These are phyloP conservation scores for Suricata suricatta DNA, from an alignment of 2,113 vertebrate species.

Conservation along the genomic window DNA sequence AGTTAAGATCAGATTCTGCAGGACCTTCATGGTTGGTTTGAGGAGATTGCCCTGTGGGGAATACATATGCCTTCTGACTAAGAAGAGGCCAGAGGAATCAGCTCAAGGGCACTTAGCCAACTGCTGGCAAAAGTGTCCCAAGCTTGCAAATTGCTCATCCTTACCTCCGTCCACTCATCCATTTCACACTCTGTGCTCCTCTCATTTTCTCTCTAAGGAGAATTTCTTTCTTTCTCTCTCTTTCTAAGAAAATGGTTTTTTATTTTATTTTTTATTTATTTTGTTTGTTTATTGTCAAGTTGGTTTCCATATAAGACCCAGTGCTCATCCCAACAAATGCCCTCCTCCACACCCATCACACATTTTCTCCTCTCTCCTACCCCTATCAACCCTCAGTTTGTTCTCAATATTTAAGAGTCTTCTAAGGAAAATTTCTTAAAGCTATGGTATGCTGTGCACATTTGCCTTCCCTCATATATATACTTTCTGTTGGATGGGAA, in stretches of 20 bases:
- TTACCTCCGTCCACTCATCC: slow-evolving; percentile 18
- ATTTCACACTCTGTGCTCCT: neutral
- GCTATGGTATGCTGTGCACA: neutral
- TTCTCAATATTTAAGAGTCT: too few species aligned
- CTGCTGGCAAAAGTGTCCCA: slow-evolving; percentile 2
- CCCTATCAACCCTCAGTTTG: too few species aligned
- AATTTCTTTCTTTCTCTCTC: neutral
- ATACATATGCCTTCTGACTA: neutral
- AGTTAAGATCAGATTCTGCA: slow-evolving; percentile 28
- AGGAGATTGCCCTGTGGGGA: neutral
- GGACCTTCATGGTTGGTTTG: slow-evolving; percentile 6
- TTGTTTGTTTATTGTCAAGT: too few species aligned
- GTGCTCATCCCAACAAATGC: too few species aligned
- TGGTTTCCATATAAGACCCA: too few species aligned
- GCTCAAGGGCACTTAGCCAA: slow-evolving; percentile 52
- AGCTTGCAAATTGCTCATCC: slow-evolving; percentile 9
- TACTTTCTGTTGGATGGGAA: slow-evolving; percentile 43
- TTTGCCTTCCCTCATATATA: neutral
- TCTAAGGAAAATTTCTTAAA: slow-evolving; percentile 41
- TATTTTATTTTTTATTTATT: too few species aligned
- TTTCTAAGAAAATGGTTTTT: too few species aligned
- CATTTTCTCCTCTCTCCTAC: too few species aligned
- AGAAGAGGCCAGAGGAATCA: slow-evolving; percentile 20
- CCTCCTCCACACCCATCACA: too few species aligned
- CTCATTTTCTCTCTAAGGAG: neutral